Base-by-base conservation (phyloP, 2,888 invertebrate species). In the Belgica antarctica region DNA sequence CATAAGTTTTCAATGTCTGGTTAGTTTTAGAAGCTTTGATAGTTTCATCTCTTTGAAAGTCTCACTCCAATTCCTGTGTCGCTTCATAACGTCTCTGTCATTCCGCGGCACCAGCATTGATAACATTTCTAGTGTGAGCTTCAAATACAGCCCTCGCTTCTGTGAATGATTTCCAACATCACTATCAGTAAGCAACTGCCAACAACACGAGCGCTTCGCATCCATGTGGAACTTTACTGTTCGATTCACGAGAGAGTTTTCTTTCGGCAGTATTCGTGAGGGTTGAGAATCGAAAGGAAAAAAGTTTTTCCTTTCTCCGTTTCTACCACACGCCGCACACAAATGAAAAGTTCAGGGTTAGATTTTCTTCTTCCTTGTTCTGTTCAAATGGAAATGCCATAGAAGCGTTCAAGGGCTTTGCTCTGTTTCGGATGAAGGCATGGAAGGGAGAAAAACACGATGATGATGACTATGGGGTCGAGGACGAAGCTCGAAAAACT, bases 321-420 rank as follows among this genome's bases (percentile, higher is more conserved):
- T n/a, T n/a, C n/a, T n/a, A n/a, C 28, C 63, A 25, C 24, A 5
- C n/a, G 17, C 8, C 65, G 19, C 52, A 68, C 57, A 68, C 68
- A 17, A 68, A 52, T 27, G 17, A 28, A 68, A 68, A 68, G 68
- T 68, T 68, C 68, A 68, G 68, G 68, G 68, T 68, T 68, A 68
- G 68, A 57, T 7, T 31, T 68, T 52, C 68, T 68, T 68, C 68
- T 68, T 68, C 47, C 19, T 52, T 27, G 25, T 31, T 68, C 46
- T 63, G 17, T 22, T 46, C 41, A 59, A 27, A 24, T n/a, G 59
- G 12, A 25, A 59, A 59, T 68, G 68, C 34, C 68, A 68, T 68
- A 25, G 57, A 19, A 68, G 22, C 68, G 68, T 68, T 68, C 68
- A 68, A 68, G 68, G 68, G 68, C 68, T 68, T 68, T 47, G 31